Percentiles rank a stretch among this genome's conserved stretches.
Evolutionary conservation across 2,113 vertebrate genomes (phyloP).

Genomic region (Gambusia affinis): DNA sequence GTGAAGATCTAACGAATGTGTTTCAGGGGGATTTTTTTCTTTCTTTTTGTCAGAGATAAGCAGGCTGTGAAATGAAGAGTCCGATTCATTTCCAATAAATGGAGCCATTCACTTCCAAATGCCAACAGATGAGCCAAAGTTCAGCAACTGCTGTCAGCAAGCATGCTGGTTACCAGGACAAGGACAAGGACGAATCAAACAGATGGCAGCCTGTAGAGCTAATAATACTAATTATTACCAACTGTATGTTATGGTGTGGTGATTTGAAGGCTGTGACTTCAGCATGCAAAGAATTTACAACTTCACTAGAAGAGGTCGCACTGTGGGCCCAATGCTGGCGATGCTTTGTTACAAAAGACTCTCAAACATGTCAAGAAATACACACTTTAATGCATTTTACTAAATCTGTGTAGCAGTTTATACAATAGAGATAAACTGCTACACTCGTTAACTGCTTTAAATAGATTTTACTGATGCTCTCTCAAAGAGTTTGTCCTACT

Average conservation of each 20-base stretch:
- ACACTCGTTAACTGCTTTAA: not conserved
- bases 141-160: slow-evolving; percentile 35
- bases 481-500: not conserved
- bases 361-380: not conserved
- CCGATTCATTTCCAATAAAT: slow-evolving; percentile 56
- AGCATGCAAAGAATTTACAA: not conserved
- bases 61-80: slow-evolving; percentile 33
- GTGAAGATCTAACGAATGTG: slow-evolving; percentile 31
- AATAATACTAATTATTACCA: slow-evolving; percentile 8
- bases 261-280: not conserved
- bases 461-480: not conserved
- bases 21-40: slow-evolving; percentile 51
- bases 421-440: too few relatives aligned
- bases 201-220: slow-evolving; percentile 6
- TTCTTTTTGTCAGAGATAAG: slow-evolving; percentile 53
- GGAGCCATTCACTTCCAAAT: slow-evolving; percentile 42
- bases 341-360: not conserved
- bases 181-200: slow-evolving; percentile 25
- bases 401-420: too few relatives aligned
- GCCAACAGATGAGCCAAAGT: slow-evolving; percentile 54
- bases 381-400: not conserved
- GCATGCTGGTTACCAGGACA: slow-evolving; percentile 18
- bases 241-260: not conserved
- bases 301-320: not conserved
- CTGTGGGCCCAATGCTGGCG: not conserved